Evolutionary conservation across 35 echinoderm and acorn worm species (phyloP).

Genomic region (Holothuria glaberrima): DNA sequence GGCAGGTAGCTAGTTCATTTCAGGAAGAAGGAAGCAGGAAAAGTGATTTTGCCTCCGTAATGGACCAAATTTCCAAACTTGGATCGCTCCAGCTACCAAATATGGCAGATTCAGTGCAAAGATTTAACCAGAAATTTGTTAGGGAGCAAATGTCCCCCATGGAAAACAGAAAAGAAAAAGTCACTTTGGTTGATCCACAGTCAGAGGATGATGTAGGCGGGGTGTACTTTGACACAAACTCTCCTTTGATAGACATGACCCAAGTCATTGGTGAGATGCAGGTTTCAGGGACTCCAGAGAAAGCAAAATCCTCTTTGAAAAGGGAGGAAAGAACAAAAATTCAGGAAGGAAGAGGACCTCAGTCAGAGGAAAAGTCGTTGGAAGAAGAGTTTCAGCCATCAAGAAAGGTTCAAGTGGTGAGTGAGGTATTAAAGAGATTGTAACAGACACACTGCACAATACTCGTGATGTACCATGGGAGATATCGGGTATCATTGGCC

Average conservation of each 20-base stretch:
- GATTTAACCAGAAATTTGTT: slow-evolving; percentile 42
- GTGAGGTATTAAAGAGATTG: neutral
- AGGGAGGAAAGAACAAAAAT: neutral
- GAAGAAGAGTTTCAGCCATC: slow-evolving; percentile 5
- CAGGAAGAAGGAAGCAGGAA: neutral
- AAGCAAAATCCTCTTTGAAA: neutral
- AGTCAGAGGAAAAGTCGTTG: neutral
- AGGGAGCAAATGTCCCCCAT: slow-evolving; percentile 1
- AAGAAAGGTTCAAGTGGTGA: neutral
- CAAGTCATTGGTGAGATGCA: slow-evolving; percentile 27
- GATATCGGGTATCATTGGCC: no score
- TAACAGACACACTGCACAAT: neutral
- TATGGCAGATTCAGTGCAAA: slow-evolving; percentile 15
- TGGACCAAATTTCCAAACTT: slow-evolving; percentile 8
- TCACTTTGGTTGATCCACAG: neutral
- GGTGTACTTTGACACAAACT: slow-evolving; percentile 36
- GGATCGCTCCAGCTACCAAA: neutral
- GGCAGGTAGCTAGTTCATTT: slow-evolving; percentile 25
- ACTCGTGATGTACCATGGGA: no score
- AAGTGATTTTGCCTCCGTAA: neutral
- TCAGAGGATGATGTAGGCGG: neutral
- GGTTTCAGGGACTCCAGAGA: neutral
- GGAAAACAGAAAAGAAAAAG: neutral
- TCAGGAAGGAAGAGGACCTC: neutral
- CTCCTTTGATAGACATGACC: slow-evolving; percentile 43